Percentiles rank a stretch among this genome's conserved stretches.
Evolutionary conservation across 2,888 invertebrate species (phyloP).

Genomic region (Oscheius sp.): DNA sequence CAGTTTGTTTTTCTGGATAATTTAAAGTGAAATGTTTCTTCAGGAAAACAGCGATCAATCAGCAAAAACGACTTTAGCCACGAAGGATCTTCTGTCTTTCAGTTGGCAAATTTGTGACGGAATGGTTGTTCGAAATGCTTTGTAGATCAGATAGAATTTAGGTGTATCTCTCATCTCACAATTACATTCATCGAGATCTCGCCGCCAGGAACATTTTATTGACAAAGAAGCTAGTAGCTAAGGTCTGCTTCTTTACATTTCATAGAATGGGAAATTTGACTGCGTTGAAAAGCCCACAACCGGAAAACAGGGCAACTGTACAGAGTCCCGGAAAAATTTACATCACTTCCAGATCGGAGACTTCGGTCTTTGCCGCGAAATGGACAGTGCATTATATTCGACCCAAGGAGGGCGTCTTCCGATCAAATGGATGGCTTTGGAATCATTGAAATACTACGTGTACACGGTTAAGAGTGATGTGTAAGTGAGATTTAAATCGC

Average conservation of each 20-base stretch:
- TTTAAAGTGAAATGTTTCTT: neutral
- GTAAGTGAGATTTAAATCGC: constrained; percentile 28
- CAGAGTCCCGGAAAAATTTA: no score
- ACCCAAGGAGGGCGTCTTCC: constrained; percentile 57
- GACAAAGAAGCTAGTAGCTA: constrained; percentile 59
- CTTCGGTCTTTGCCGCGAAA: constrained; percentile 63
- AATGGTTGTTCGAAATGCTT: neutral
- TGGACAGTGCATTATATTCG: constrained; percentile 60
- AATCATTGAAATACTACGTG: constrained; percentile 61
- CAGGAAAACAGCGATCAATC: constrained; percentile 36
- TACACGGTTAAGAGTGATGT: constrained; percentile 61
- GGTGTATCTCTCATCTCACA: constrained; percentile 57
- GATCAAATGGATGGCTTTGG: constrained; percentile 67
- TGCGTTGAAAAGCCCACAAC: no score
- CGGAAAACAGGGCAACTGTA: no score
- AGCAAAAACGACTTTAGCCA: constrained; percentile 54
- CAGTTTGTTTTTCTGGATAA: constrained; percentile 11
- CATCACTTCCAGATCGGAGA: constrained; percentile 52
- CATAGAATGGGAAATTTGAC: no score
- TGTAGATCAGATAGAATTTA: constrained; percentile 3
- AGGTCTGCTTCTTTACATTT: constrained; percentile 38
- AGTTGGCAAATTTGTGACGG: constrained; percentile 65
- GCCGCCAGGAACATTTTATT: constrained; percentile 61
- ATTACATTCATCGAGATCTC: constrained; percentile 60
- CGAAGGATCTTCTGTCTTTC: constrained; percentile 62